Percentiles rank a stretch among this genome's conserved stretches.
Conservation (phyloP, 30 jellyfish, hydroid and myxozoan genomes). For the Aurelia aurita complex sp. Pacific region DNA sequence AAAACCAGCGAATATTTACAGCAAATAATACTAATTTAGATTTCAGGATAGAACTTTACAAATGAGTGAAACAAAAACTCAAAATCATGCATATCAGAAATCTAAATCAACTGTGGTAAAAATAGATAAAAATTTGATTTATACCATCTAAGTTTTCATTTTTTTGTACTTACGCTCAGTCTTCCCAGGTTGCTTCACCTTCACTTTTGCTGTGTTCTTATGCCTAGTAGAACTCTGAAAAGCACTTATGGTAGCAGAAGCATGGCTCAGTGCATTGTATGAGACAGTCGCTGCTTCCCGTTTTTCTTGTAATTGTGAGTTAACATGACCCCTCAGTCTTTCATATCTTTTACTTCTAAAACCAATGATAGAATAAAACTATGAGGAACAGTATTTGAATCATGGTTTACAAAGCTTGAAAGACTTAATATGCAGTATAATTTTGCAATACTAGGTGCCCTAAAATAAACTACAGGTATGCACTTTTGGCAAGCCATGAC, state of each 20-base stretch:
- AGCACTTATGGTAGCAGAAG: conserved; percentile 50
- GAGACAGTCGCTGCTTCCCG: conserved; percentile 29
- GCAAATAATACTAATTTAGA: no score
- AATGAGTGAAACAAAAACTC: no score
- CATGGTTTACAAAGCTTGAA: not conserved
- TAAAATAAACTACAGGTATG: no score
- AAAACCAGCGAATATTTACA: no score
- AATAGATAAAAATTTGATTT: no score
- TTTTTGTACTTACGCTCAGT: conserved; percentile 1
- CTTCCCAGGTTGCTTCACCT: conserved; percentile 10
- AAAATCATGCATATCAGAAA: no score
- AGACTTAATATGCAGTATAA: no score
- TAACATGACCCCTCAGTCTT: conserved; percentile 77
- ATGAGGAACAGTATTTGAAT: not conserved
- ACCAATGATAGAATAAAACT: not conserved
- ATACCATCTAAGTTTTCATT: no score
- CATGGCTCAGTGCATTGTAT: conserved; percentile 40
- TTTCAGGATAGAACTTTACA: no score
- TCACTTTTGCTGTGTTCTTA: not conserved
- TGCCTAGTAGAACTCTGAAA: conserved; percentile 56
- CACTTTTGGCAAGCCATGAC: no score
- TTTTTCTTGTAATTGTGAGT: conserved; percentile 20
- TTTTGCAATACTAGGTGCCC: no score
- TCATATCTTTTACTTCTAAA: conserved; percentile 81
- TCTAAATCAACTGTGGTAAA: no score